Evolutionary conservation across 1,140 invertebrate genomes (phyloP).

Genomic region (Lerema accius): DNA sequence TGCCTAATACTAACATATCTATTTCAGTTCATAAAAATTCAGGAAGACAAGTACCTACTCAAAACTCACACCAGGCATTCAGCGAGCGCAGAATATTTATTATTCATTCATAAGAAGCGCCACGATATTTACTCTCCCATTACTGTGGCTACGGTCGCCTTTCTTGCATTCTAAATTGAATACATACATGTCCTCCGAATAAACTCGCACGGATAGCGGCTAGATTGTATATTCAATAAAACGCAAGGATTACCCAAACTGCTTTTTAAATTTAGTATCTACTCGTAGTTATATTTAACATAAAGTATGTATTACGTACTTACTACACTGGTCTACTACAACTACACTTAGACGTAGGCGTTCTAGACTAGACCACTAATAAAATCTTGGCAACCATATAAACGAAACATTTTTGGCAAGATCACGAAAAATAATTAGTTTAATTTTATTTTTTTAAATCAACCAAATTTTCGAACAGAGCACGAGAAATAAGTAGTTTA

Average conservation of each 20-base stretch:
- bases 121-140: conserved; percentile 70
- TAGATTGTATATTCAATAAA: conserved; percentile 3
- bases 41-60: background rate
- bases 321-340: too few relatives aligned
- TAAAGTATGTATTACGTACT: too few relatives aligned
- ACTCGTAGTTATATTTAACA: too few relatives aligned
- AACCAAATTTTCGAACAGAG: too few relatives aligned
- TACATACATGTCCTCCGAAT: conserved; percentile 40
- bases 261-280: conserved; percentile 1
- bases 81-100: conserved; percentile 57
- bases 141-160: conserved; percentile 58
- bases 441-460: too few relatives aligned
- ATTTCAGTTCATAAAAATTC: conserved; percentile 4
- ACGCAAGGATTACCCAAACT: conserved; percentile 10
- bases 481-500: too few relatives aligned
- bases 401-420: too few relatives aligned
- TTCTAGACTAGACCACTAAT: too few relatives aligned
- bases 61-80: conserved; percentile 46
- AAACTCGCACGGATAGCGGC: conserved; percentile 26
- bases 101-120: conserved; percentile 71
- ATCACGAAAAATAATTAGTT: too few relatives aligned
- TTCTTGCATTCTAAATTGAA: conserved; percentile 68
- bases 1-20: background rate
- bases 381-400: too few relatives aligned
- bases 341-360: too few relatives aligned